Evolutionary conservation across 1,140 invertebrate species (phyloP).

Genomic region (Platorchestia sp.): DNA sequence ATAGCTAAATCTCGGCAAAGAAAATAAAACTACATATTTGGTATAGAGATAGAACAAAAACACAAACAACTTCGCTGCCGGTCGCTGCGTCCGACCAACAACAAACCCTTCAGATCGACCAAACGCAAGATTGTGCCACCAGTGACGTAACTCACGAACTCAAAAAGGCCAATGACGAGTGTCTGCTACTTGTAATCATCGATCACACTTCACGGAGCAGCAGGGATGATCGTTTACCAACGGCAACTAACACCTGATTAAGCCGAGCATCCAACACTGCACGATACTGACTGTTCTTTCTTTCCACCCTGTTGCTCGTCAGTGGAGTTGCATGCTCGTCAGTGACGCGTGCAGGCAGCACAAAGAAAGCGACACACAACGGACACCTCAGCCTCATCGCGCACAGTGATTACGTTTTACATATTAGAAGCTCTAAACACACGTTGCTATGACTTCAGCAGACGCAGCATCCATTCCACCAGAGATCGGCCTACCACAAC

Average conservation of each 20-base stretch:
- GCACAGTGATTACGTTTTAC: background rate
- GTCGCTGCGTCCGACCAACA: background rate
- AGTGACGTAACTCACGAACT: background rate
- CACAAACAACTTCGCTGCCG: background rate
- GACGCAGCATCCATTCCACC: background rate
- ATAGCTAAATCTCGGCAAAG: constrained; percentile 46
- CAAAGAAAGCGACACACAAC: background rate
- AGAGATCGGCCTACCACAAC: background rate
- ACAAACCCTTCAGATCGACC: background rate
- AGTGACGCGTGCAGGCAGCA: background rate
- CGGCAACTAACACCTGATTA: background rate
- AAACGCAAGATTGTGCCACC: background rate
- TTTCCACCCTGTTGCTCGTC: background rate
- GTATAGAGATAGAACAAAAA: constrained; percentile 3
- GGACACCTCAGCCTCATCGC: background rate
- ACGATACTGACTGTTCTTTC: background rate
- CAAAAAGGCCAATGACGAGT: background rate
- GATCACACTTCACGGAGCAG: background rate
- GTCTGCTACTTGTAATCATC: background rate
- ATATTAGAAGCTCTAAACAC: constrained; percentile 4
- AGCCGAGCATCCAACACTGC: background rate
- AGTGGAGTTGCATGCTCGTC: background rate
- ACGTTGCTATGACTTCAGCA: background rate
- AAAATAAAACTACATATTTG: constrained; percentile 52
- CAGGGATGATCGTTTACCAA: background rate